Base-by-base conservation (phyloP, 2,888 invertebrate species). In the Napeogenes sylphis region DNA sequence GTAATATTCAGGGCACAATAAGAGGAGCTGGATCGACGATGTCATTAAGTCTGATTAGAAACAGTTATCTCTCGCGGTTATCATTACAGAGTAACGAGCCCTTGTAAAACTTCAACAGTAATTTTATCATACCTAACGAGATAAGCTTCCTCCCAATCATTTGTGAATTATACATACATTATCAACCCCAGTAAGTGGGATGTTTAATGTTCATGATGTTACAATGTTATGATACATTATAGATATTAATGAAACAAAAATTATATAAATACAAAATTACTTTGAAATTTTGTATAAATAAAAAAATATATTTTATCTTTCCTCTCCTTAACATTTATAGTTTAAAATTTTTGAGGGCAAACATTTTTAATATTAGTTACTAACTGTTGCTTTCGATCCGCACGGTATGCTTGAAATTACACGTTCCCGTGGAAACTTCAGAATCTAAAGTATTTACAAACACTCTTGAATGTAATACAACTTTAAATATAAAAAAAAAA, bases 21-120 rank as follows among this genome's bases (percentile, higher is more conserved):
- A 58, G 65, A 56, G 45, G 63, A 61, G 59, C 59, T 73, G 66
- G 62, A 71, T 72, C 61, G 72, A 73, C 71, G 72, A 73, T 75
- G 80, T 83, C 84, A 85, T 87, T 85, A 85, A 79, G 80, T 81
- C 83, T 84, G 87, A 87, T 86, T 87, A 86, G 86, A 84, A 88
- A 84, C 85, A 83, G 87, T 88, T 87, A 90, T 89, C 86, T 86
- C 78, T 78, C 79, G 80, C 81, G 84, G 86, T 86, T 87, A 86
- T 88, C 85, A 83, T 86, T 82, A 85, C 84, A 79, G 75, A 80
- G 82, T 86, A 84, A 87, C 83, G 84, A 86, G 82, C 80, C 82
- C 85, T 83, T 86, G 86, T 85, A 85, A 85, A 87, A 87, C 83
- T 84, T 84, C 82, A 79, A 80, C 79, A 77, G 77, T 79, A 82